These are phyloP conservation scores for Zeuzera pyrina DNA, from an alignment of 2,888 invertebrate genomes.

Conservation along the genomic window DNA sequence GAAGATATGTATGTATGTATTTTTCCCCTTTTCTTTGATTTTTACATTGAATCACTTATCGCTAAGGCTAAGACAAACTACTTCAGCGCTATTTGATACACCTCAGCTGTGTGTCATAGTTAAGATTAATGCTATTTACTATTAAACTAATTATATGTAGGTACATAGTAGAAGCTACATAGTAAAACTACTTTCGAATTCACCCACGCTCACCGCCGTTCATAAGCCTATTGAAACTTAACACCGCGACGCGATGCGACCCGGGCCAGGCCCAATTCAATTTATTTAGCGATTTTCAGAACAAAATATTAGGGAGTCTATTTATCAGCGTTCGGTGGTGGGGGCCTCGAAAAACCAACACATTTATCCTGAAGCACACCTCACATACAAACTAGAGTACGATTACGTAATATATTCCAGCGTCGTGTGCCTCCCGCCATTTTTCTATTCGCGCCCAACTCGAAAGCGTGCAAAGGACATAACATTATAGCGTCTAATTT, in stretches of 20 bases:
- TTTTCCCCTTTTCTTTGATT: too few relatives aligned
- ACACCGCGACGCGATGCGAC: slow-evolving; percentile 19
- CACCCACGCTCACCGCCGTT: slow-evolving; percentile 16
- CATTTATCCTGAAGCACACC: slow-evolving; percentile 49
- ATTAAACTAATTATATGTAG: background rate
- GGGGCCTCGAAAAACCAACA: slow-evolving; percentile 49
- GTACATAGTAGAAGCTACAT: background rate
- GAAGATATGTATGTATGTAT: too few relatives aligned
- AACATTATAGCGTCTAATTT: too few relatives aligned
- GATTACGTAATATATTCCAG: slow-evolving; percentile 64
- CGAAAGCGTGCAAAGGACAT: slow-evolving; percentile 34
- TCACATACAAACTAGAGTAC: slow-evolving; percentile 57
- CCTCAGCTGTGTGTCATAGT: too few relatives aligned
- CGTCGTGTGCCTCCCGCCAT: slow-evolving; percentile 55
- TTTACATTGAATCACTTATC: too few relatives aligned
- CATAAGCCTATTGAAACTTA: slow-evolving; percentile 34
- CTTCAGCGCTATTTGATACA: too few relatives aligned
- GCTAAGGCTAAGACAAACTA: too few relatives aligned
- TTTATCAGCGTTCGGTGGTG: slow-evolving; percentile 50
- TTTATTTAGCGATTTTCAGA: slow-evolving; percentile 55
- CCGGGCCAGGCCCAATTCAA: slow-evolving; percentile 39
- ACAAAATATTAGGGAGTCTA: slow-evolving; percentile 53
- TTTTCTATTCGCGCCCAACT: slow-evolving; percentile 48
- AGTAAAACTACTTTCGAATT: slow-evolving; percentile 11
- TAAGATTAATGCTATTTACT: too few relatives aligned